Conservation (phyloP, 2,113 vertebrate genomes). For the Cottus gobio region DNA sequence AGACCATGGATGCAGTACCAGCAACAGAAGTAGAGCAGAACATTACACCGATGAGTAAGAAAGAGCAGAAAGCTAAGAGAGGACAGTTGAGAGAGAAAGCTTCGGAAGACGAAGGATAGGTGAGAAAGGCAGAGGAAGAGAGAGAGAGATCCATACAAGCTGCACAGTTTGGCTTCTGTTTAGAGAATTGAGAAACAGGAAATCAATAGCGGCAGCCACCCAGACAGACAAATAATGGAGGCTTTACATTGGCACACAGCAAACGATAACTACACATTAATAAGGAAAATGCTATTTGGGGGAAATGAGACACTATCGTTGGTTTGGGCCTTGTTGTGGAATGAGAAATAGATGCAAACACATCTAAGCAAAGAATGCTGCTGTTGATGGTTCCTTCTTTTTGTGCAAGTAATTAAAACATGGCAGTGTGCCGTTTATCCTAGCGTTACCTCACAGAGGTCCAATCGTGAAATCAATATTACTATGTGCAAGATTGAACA, state of each 20-base stretch:
- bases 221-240: constrained; percentile 47
- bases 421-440: constrained; percentile 3
- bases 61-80: constrained; percentile 17
- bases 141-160: constrained; percentile 39
- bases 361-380: background rate
- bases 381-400: background rate
- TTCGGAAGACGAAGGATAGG: background rate
- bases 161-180: constrained; percentile 44
- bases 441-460: background rate
- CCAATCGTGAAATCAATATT: constrained; percentile 8
- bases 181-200: constrained; percentile 51
- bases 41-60: constrained; percentile 19
- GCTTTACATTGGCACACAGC: constrained; percentile 37
- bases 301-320: background rate
- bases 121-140: background rate
- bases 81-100: constrained; percentile 10
- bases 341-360: background rate
- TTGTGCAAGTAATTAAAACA: constrained; percentile 10
- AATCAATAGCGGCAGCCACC: constrained; percentile 60
- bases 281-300: constrained; percentile 37
- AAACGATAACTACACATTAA: constrained; percentile 48
- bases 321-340: background rate
- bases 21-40: constrained; percentile 18
- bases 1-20: background rate
- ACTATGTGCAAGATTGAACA: background rate